phyloP scores from a whole-genome alignment of 2,888 invertebrate genomes.

The Cantharis nigra region DNA sequence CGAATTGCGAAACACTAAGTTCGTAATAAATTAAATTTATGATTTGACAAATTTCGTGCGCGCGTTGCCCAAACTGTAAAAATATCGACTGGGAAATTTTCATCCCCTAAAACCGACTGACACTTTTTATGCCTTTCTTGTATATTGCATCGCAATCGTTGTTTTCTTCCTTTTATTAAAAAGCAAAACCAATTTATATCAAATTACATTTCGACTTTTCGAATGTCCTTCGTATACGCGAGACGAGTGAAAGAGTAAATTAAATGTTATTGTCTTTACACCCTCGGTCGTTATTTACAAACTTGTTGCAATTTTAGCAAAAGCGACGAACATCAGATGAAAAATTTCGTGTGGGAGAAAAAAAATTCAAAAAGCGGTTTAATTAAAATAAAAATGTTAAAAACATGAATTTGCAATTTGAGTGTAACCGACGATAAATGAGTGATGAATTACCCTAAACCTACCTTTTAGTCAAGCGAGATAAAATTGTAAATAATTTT shows the following conservation, averaged over 20 bases:
- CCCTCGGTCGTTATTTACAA: not conserved
- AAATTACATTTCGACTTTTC: not conserved
- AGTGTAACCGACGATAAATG: not conserved
- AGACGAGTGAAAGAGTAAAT: not conserved
- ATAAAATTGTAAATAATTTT: not conserved
- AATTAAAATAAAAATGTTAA: not conserved
- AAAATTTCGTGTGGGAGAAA: not conserved
- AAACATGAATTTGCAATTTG: not conserved
- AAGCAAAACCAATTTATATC: not conserved
- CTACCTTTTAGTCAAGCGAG: not conserved
- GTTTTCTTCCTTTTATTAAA: not conserved
- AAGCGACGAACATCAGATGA: not conserved
- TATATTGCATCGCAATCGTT: not conserved
- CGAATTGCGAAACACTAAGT: conserved; percentile 8
- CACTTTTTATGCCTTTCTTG: not conserved
- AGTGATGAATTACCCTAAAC: not conserved
- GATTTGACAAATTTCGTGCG: conserved; percentile 6
- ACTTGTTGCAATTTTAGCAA: not conserved
- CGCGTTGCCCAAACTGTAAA: not conserved
- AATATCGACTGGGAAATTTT: not conserved
- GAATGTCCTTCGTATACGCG: not conserved
- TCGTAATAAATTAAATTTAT: conserved; percentile 15
- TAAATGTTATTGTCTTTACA: not conserved
- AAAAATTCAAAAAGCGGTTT: not conserved
- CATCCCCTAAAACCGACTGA: not conserved